Evolutionary conservation across 2,797 vertebrate genomes (phyloP), one percentile per base, ranked within the genome.

Genomic region (Crax fasciolata): DNA sequence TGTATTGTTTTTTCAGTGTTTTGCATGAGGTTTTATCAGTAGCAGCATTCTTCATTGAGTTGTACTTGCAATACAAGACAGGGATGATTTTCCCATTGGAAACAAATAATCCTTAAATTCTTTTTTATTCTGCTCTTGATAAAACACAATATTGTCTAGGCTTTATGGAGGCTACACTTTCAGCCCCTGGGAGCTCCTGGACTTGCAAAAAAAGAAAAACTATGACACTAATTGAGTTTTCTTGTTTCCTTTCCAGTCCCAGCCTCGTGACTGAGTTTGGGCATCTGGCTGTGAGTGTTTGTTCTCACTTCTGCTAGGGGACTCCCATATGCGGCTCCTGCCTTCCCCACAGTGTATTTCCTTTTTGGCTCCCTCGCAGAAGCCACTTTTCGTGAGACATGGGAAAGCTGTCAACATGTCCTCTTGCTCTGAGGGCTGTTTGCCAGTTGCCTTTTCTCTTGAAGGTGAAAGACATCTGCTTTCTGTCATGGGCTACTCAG

Each of bases 191-290:
- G 84, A 84, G 32, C n/a, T 55, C 19, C 51, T 49, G 80, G 59
- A 82, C 27, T 35, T 57, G 44, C 15, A 77, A 72, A 95, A 65
- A 46, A 49, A 83, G 4, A 43, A 55, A 43, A 85, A 68, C 23
- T 30, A 23, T 67, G 51, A 59, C 44, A 70, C n/a, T 92, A 92
- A 88, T 54, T 73, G 79, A 59, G 32, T 93, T 92, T 79, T 90
- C 90, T 85, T 95, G 89, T 92, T 95, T 70, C 9, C 32, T 95
- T 90, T 88, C 27, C 68, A 35, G 32, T 86, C 78, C 62, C 73
- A 76, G 41, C 54, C 24, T 84, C 8, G 10, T 95, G 94, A 90
- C 44, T 91, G 10, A 35, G 18, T 67, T 84, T 81, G 59, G 74
- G 44, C 70, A 54, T 76, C 66, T 84, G 82, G 62, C 65, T 0